Evolutionary conservation across 2,797 vertebrate species (phyloP).

Genomic region (Psittacula echo): DNA sequence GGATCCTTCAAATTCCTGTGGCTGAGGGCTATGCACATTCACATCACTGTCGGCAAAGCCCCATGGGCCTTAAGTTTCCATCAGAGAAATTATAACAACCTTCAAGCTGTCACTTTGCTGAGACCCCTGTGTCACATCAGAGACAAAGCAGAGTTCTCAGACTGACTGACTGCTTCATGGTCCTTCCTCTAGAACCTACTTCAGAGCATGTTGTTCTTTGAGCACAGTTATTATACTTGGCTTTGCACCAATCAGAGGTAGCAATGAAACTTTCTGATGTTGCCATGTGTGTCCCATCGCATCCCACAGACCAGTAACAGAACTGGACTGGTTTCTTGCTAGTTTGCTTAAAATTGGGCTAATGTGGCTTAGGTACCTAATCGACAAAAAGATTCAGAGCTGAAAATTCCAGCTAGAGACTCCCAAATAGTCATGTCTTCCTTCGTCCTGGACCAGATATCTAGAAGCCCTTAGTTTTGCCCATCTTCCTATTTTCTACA

Average conservation of each 20-base stretch:
- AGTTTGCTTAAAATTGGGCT: background rate
- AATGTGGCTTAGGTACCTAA: background rate
- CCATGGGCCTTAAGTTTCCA: background rate
- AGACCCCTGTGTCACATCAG: background rate
- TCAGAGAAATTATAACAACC: background rate
- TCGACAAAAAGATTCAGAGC: background rate
- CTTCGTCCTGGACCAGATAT: background rate
- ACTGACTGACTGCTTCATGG: background rate
- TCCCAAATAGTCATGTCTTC: background rate
- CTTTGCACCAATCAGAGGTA: background rate
- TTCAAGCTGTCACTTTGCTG: background rate
- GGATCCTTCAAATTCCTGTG: slow-evolving; percentile 38
- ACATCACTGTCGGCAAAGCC: background rate
- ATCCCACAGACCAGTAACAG: background rate
- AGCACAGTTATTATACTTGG: background rate
- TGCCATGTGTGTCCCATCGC: background rate
- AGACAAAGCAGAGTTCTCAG: background rate
- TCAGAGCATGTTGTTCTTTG: background rate
- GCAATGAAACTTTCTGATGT: background rate
- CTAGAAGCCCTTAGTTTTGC: background rate
- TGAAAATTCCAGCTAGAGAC: background rate
- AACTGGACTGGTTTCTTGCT: background rate
- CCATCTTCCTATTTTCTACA: background rate
- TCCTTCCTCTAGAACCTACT: background rate
- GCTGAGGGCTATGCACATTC: background rate